Base-by-base conservation (phyloP, 2,113 vertebrate species). In the Clarias batrachus region DNA sequence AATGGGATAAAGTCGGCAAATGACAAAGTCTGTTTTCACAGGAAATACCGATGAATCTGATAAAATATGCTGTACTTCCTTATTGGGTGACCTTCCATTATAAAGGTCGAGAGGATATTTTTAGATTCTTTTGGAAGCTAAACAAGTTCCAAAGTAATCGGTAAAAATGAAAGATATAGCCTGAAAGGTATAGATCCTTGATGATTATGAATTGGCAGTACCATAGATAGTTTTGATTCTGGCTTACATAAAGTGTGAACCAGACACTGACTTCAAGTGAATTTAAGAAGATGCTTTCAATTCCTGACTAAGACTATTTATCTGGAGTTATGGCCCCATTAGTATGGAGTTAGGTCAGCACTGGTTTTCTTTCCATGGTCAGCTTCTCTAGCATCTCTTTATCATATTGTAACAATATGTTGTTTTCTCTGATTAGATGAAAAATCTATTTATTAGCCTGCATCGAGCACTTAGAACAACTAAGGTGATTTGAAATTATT, bases 41-140 rank as follows among this genome's bases (percentile, higher is more conserved):
- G 94, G 94, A 95, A 95, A 94, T 95, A 90, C 92, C 93, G 89
- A 78, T 16, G 81, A 90, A 94, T 94, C 93, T 92, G 94, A 95
- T 95, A 94, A 87, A 83, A 68, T 59, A 48, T 30, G 56, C 83
- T 83, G 17, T 56, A 81, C 77, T 85, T 73, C 93, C 91, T 89
- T 93, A 91, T 90, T 92, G 83, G 91, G 92, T 93, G 91, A 94
- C 93, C 93, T 89, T 89, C 88, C 92, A 93, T 92, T 92, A 94
- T 93, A 83, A 93, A 91, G 91, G 89, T 65, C 74, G 10, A 14
- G 90, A 89, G 89, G 87, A 88, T 41, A 85, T 89, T 87, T 90
- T 88, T 8, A 79, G 81, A 83, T 73, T 87, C 57, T 85, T 85
- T 86, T 91, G 92, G 92, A 93, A 93, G 91, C 85, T 57, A 73